A percentile compares a stretch with the other conserved stretches of the same genome.
These are phyloP conservation scores for Danaus chrysippus DNA, from an alignment of 2,888 invertebrate genomes.

Conservation along the genomic window DNA sequence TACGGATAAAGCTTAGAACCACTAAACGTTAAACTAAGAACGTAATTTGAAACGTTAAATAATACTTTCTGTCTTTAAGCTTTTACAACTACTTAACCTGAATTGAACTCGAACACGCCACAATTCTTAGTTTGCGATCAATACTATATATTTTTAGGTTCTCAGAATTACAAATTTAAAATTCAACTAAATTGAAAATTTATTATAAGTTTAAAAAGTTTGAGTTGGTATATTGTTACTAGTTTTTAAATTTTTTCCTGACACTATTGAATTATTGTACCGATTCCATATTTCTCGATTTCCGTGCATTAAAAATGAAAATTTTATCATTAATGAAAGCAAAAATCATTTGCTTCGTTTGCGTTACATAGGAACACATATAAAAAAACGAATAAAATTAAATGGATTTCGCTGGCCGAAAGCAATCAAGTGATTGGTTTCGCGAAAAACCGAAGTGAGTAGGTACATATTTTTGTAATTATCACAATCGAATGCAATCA, in stretches of 20 bases:
- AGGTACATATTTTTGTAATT: constrained; percentile 14
- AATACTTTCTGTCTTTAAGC: neutral
- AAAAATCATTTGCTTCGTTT: constrained; percentile 9
- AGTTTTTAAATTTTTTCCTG: too few species aligned
- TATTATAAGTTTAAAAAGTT: too few species aligned
- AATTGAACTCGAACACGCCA: neutral
- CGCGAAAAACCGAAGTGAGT: constrained; percentile 21
- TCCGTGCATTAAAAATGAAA: constrained; percentile 19
- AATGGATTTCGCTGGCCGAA: constrained; percentile 42
- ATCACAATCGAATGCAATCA: neutral
- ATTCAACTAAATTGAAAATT: too few species aligned
- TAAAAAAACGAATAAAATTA: constrained; percentile 21
- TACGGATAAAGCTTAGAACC: too few species aligned
- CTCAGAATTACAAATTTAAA: too few species aligned
- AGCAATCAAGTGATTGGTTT: constrained; percentile 38
- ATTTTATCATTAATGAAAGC: neutral
- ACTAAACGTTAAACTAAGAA: too few species aligned
- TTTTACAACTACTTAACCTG: neutral
- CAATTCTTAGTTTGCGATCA: neutral
- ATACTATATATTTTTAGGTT: too few species aligned
- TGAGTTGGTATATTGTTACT: too few species aligned
- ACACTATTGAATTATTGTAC: too few species aligned
- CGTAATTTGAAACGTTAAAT: too few species aligned
- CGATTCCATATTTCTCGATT: neutral
- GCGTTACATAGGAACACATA: constrained; percentile 6